These are phyloP conservation scores for Phalera bucephala DNA, from an alignment of 2,888 invertebrate species.

Conservation along the genomic window DNA sequence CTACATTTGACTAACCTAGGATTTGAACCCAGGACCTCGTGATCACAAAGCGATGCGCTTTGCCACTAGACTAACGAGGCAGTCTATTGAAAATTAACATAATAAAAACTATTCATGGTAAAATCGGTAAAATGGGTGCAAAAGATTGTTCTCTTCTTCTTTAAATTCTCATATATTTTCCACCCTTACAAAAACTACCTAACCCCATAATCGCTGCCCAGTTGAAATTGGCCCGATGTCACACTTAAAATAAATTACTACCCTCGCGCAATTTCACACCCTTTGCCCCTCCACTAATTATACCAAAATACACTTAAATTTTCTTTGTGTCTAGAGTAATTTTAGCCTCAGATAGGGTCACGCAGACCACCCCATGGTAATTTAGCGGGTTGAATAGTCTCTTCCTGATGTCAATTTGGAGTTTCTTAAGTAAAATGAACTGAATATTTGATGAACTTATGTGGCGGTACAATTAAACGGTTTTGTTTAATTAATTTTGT, in stretches of 20 bases:
- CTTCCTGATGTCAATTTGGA: constrained; percentile 46
- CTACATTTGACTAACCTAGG: too few species aligned
- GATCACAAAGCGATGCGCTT: too few species aligned
- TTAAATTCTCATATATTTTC: too few species aligned
- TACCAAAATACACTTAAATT: constrained; percentile 77
- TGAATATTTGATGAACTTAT: constrained; percentile 45
- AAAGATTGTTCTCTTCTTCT: too few species aligned
- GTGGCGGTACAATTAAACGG: constrained; percentile 25
- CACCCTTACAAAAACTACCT: too few species aligned
- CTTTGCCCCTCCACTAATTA: constrained; percentile 68
- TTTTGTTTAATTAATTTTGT: constrained; percentile 24
- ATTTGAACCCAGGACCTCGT: too few species aligned
- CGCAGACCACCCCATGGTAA: constrained; percentile 59
- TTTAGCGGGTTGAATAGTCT: constrained; percentile 60
- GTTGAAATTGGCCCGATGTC: constrained; percentile 51
- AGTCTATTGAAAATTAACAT: too few species aligned
- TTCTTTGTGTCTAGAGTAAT: constrained; percentile 76
- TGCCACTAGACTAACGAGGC: too few species aligned
- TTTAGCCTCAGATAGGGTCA: constrained; percentile 70
- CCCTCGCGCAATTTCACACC: constrained; percentile 72
- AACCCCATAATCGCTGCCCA: constrained; percentile 42
- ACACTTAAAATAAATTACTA: constrained; percentile 73
- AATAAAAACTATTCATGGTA: too few species aligned
- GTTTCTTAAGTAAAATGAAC: constrained; percentile 50
- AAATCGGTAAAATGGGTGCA: too few species aligned